Base-by-base conservation (phyloP, 2,797 vertebrate species). In the Onychomys arenicola region DNA sequence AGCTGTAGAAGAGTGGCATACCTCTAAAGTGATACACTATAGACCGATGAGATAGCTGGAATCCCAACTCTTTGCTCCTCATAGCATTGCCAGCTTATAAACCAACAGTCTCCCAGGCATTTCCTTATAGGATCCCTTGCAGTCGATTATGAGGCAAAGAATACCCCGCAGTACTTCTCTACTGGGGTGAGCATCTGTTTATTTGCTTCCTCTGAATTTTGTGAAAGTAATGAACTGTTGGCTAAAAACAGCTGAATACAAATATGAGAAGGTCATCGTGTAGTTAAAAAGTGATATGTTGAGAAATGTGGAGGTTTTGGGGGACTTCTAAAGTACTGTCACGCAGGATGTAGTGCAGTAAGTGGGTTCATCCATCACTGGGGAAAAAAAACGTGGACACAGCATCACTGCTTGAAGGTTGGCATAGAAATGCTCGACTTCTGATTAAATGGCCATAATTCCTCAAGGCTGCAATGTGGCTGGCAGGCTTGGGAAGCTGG, bases 401-500 rank as follows among this genome's bases (percentile, higher is more conserved):
- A 82, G 85, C 98, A 96, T 89, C 92, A 57, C 67, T 94, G 88
- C 61, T 98, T 97, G 97, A 98, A 98, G 97, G 97, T 75, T 98
- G 97, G 91, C 96, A 94, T 91, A 94, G 96, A 98, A 97, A 98
- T 88, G 10, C 32, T 98, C 96, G 95, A 6, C 93, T 76, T 76
- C 37, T 95, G 96, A 97, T 97, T 98, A 98, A 98, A 98, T 0
- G 73, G 71, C 95, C 93, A 73, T 97, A 98, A 98, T 98, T 98
- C 93, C 94, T 98, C 97, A 98, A 97, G 96, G 94, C 29, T 97
- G 65, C 96, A 95, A 92, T 94, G 97, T 83, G 37, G 84, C 86
- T 97, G 96, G 97, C 96, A 97, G 96, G 78, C 81, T 93, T 85
- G 83, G 96, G 94, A 98, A 98, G 32, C 76, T 97, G 75, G 87